A percentile compares a stretch with the other conserved stretches of the same genome.
Conservation (phyloP, 1,140 invertebrate genomes). For the Drosophila bocki region DNA sequence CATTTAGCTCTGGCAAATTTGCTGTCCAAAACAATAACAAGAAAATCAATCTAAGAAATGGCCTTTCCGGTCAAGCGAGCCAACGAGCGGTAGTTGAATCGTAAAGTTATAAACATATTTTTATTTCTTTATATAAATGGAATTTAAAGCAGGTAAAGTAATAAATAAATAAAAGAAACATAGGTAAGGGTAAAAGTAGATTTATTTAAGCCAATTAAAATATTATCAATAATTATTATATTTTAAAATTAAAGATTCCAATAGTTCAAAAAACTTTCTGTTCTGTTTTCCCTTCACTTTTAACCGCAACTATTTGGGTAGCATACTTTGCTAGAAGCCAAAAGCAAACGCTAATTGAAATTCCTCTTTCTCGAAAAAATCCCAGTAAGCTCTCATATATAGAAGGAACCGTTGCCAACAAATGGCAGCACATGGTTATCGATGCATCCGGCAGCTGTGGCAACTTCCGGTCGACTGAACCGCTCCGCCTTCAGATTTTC, state of each 20-base stretch:
- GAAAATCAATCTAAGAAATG: conserved; percentile 35
- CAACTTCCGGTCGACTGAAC: conserved; percentile 64
- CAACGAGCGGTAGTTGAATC: not conserved
- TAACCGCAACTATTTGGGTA: conserved; percentile 8
- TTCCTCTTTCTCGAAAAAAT: conserved; percentile 48
- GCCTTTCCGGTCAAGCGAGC: conserved; percentile 17
- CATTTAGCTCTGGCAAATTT: conserved; percentile 38
- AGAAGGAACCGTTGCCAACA: conserved; percentile 1
- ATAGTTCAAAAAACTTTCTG: not conserved
- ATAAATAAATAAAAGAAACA: not conserved
- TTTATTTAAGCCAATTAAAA: no score
- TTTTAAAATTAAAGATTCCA: no score
- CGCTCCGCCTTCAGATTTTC: conserved; percentile 23
- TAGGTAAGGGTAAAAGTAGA: not conserved
- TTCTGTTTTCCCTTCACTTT: not conserved
- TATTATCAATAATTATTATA: not conserved
- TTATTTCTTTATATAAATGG: not conserved
- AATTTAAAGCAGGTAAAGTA: not conserved
- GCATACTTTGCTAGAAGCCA: conserved; percentile 6
- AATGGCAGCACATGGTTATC: conserved; percentile 70
- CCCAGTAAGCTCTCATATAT: conserved; percentile 2
- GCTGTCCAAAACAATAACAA: conserved; percentile 11
- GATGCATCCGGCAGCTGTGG: conserved; percentile 75
- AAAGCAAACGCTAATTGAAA: conserved; percentile 69
- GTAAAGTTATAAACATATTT: not conserved